A percentile compares a stretch with the other conserved stretches of the same genome.
phyloP scores from a whole-genome alignment of 2,888 invertebrate species.

The Euzetes globulus region DNA sequence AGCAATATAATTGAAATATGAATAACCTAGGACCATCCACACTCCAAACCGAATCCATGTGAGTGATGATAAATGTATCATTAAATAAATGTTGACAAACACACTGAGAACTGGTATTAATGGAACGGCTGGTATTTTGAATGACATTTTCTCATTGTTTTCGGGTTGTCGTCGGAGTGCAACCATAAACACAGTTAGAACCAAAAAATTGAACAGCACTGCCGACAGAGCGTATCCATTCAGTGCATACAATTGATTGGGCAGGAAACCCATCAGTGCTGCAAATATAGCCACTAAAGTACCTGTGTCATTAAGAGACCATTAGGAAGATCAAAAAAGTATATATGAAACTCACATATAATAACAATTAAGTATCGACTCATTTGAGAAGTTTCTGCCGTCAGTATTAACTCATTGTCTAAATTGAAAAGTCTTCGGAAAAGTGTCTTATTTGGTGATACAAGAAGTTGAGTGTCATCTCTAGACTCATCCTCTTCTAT shows the following conservation, averaged over 20 bases:
- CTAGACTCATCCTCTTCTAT: neutral
- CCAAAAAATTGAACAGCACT: neutral
- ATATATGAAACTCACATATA: neutral
- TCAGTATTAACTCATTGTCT: neutral
- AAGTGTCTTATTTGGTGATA: neutral
- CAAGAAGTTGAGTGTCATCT: neutral
- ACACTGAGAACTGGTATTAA: conserved; percentile 31
- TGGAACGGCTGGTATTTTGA: conserved; percentile 31
- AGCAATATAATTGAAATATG: neutral
- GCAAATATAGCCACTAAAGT: neutral
- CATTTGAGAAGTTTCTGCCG: neutral
- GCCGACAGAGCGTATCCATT: neutral
- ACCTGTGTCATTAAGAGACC: neutral
- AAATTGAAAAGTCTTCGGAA: neutral
- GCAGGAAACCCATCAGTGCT: neutral
- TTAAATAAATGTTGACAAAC: conserved; percentile 30
- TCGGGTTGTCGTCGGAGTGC: conserved; percentile 20
- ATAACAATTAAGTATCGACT: neutral
- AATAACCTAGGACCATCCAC: conserved; percentile 66
- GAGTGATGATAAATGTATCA: conserved; percentile 45
- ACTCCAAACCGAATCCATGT: conserved; percentile 77
- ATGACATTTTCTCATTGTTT: conserved; percentile 10
- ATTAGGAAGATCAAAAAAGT: neutral
- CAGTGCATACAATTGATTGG: neutral
- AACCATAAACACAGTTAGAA: conserved; percentile 32